phyloP scores from a whole-genome alignment of 2,888 invertebrate species.

The Pristionchus mayeri region DNA sequence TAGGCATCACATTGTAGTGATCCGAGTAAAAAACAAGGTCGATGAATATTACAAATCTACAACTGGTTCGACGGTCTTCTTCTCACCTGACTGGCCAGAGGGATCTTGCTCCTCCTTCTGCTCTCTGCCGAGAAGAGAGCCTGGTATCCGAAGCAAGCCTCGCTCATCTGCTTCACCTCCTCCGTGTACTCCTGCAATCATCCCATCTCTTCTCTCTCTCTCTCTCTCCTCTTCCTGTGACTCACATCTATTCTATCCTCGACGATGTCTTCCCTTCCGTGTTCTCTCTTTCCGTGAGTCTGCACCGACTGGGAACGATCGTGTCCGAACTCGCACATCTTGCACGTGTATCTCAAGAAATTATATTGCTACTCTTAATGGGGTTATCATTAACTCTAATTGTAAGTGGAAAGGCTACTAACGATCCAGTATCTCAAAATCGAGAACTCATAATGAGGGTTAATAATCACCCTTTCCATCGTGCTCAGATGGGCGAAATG shows the following conservation, averaged over 20 bases:
- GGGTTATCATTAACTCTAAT: too few relatives aligned
- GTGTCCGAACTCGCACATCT: conserved; percentile 72
- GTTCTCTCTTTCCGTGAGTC: conserved; percentile 73
- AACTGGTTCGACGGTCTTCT: too few relatives aligned
- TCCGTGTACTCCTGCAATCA: conserved; percentile 66
- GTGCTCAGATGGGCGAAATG: too few relatives aligned
- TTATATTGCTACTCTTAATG: too few relatives aligned
- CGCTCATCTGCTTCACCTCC: conserved; percentile 74
- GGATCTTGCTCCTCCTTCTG: conserved; percentile 69
- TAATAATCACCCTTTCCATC: too few relatives aligned
- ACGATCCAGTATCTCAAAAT: too few relatives aligned
- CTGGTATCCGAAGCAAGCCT: conserved; percentile 73
- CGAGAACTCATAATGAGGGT: too few relatives aligned
- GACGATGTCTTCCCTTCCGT: conserved; percentile 69
- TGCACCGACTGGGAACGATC: conserved; percentile 74
- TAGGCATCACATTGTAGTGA: too few relatives aligned
- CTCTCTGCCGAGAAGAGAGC: conserved; percentile 69
- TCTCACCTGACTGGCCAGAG: conserved; percentile 55
- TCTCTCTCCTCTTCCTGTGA: not conserved
- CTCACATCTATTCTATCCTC: conserved; percentile 70
- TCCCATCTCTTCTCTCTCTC: too few relatives aligned
- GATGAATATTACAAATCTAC: too few relatives aligned
- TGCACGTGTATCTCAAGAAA: conserved; percentile 68
- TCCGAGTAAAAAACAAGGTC: too few relatives aligned
- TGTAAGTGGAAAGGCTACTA: too few relatives aligned